Evolutionary conservation across 2,888 invertebrate species (phyloP).

Genomic region (Philaethria dido): DNA sequence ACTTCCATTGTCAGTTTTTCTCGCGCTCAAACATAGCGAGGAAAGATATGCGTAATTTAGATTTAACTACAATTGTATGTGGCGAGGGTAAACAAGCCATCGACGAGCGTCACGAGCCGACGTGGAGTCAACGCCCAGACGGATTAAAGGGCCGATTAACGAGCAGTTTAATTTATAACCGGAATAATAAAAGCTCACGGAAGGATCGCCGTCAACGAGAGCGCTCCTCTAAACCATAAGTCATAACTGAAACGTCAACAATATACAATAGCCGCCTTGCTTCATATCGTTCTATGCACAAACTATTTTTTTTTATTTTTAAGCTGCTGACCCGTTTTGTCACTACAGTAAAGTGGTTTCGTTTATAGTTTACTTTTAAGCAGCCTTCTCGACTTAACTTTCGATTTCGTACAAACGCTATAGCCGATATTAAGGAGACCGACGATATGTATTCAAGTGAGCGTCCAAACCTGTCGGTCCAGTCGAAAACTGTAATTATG

Average conservation of each 20-base stretch:
- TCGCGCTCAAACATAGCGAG: conserved; percentile 53
- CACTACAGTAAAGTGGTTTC: conserved; percentile 13
- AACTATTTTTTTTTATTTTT: conserved; percentile 45
- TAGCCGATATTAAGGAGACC: conserved; percentile 65
- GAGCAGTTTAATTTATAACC: conserved; percentile 79
- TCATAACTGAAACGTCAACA: conserved; percentile 68
- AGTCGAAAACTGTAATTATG: conserved; percentile 73
- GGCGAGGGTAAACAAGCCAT: conserved; percentile 57
- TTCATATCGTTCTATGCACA: conserved; percentile 43
- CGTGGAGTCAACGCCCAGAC: conserved; percentile 79
- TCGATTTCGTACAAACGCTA: conserved; percentile 77
- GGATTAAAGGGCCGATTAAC: conserved; percentile 81
- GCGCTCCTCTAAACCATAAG: conserved; percentile 56
- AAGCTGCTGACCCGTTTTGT: conserved; percentile 45
- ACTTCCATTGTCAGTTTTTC: conserved; percentile 51
- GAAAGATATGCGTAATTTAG: conserved; percentile 57
- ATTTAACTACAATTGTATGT: conserved; percentile 61
- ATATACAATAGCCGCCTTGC: conserved; percentile 50
- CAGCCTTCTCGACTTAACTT: conserved; percentile 72
- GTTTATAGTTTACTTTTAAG: conserved; percentile 51
- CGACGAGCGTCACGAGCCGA: conserved; percentile 52
- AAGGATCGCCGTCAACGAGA: conserved; percentile 60
- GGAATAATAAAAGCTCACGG: conserved; percentile 76
- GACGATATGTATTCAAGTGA: conserved; percentile 51
- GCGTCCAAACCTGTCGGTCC: conserved; percentile 66